These are phyloP conservation scores for Lasius platythorax DNA, from an alignment of 2,888 invertebrate genomes.

Conservation along the genomic window DNA sequence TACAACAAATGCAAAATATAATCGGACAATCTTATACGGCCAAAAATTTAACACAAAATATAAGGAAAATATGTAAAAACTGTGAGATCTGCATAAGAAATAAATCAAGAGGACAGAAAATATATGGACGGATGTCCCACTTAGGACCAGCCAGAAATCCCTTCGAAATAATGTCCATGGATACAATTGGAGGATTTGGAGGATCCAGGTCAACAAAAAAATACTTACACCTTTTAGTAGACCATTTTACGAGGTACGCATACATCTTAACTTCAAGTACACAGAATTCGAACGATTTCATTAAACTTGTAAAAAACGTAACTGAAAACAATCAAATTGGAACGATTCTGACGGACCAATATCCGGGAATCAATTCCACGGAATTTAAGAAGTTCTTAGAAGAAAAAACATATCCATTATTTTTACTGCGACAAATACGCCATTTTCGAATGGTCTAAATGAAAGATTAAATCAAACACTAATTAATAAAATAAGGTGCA, in stretches of 20 bases:
- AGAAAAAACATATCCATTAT: neutral
- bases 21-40: neutral
- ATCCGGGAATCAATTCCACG: neutral
- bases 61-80: neutral
- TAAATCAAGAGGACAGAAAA: slow-evolving; percentile 60
- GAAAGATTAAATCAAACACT: neutral
- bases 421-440: neutral
- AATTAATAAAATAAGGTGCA: neutral
- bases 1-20: neutral
- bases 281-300: slow-evolving; percentile 12
- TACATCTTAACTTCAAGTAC: slow-evolving; percentile 46
- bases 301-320: slow-evolving; percentile 62
- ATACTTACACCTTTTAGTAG: slow-evolving; percentile 55
- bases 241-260: slow-evolving; percentile 13
- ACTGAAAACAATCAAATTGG: slow-evolving; percentile 69
- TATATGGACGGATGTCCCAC: slow-evolving; percentile 66
- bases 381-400: neutral
- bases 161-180: slow-evolving; percentile 69
- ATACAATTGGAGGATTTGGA: slow-evolving; percentile 70
- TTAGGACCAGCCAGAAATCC: slow-evolving; percentile 62
- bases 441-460: neutral
- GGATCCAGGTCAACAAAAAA: slow-evolving; percentile 62
- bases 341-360: neutral
- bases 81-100: slow-evolving; percentile 61
- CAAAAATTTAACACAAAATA: neutral